A percentile compares a stretch with the other conserved stretches of the same genome.
These are phyloP conservation scores for Crypturellus tataupa DNA, from an alignment of 2,797 vertebrate species.

Conservation along the genomic window DNA sequence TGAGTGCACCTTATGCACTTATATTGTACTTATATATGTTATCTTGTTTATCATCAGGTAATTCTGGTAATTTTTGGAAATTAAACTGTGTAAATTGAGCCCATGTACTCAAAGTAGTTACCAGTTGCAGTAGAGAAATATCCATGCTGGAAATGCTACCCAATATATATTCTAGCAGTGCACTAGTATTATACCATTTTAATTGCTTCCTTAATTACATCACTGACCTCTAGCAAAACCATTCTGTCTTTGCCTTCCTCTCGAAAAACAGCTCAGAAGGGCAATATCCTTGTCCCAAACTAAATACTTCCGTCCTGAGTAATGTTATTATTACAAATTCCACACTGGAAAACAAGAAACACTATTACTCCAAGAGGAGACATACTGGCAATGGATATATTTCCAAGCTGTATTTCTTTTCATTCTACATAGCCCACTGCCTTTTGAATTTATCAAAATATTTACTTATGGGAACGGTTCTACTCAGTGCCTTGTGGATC, in stretches of 20 bases:
- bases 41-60: neutral
- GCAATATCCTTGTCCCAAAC: neutral
- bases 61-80: accelerated
- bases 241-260: neutral
- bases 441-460: constrained; percentile 57
- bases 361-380: neutral
- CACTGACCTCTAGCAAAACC: neutral
- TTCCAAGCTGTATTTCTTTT: neutral
- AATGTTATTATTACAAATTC: neutral
- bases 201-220: neutral
- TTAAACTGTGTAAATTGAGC: too few species aligned
- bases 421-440: neutral
- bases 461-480: constrained; percentile 45
- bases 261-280: neutral
- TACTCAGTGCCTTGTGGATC: constrained; percentile 26
- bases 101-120: neutral
- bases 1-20: accelerated
- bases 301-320: neutral
- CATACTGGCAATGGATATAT: neutral
- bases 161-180: neutral
- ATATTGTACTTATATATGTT: accelerated
- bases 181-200: neutral
- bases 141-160: neutral
- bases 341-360: neutral
- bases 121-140: neutral